Conservation (phyloP, 2,113 vertebrate species). For the Turdus rufiventris region DNA sequence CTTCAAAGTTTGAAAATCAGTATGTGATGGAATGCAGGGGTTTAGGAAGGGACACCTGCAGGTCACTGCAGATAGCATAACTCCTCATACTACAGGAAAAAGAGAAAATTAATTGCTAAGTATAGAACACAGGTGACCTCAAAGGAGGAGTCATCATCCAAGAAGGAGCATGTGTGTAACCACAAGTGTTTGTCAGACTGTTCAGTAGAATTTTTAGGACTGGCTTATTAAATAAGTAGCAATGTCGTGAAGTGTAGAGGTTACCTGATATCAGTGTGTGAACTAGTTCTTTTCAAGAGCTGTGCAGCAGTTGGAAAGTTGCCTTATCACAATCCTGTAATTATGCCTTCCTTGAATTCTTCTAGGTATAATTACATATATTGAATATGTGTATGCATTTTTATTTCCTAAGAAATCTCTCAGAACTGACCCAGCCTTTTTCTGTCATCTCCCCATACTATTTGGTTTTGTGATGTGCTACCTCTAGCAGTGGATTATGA, state of each 20-base stretch:
- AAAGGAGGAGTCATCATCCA: neutral
- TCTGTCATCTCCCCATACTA: neutral
- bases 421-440: neutral
- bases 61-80: neutral
- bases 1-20: neutral
- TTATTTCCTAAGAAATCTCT: neutral
- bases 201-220: neutral
- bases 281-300: neutral
- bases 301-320: neutral
- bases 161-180: neutral
- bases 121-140: neutral
- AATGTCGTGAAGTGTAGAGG: neutral
- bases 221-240: neutral
- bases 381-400: neutral
- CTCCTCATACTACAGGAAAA: neutral
- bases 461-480: neutral
- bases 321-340: neutral
- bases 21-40: neutral
- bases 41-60: neutral
- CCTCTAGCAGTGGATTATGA: neutral
- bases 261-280: constrained; percentile 4
- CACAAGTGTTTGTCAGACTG: neutral
- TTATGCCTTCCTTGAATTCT: neutral
- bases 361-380: neutral
- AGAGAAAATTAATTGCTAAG: neutral